Evolutionary conservation across 1,140 invertebrate species (phyloP).

Genomic region (Conus betulinus): DNA sequence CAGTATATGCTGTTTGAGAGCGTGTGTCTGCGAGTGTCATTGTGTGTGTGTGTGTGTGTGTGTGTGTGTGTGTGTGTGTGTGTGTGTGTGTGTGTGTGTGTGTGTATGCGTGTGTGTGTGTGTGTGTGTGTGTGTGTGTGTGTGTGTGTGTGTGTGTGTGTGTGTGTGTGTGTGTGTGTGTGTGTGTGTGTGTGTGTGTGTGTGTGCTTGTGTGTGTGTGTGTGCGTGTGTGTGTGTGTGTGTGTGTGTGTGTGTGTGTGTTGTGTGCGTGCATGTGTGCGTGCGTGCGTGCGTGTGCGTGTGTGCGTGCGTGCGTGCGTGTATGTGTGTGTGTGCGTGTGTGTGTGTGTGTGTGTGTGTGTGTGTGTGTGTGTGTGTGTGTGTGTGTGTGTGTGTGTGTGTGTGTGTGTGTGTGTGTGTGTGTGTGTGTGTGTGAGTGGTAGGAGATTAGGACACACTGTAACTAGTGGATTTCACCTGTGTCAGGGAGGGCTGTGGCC

Average conservation of each 20-base stretch:
- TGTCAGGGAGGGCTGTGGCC: background rate
- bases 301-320: background rate
- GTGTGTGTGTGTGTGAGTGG: background rate
- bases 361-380: constrained; percentile 5
- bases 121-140: no score
- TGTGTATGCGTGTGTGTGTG: no score
- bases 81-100: no score
- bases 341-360: background rate
- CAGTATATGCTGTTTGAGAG: no score
- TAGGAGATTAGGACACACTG: no score
- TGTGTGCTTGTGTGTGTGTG: background rate
- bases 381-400: background rate
- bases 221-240: background rate
- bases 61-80: no score
- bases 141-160: no score
- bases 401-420: constrained; percentile 8
- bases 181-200: no score
- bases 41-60: no score
- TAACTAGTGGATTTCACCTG: no score
- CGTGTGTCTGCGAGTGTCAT: no score
- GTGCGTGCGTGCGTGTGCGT: background rate
- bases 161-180: no score
- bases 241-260: background rate
- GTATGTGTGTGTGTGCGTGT: background rate
- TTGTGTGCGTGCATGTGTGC: background rate